Evolutionary conservation across 2,888 invertebrate species (phyloP).

Genomic region (Lasioglossum vierecki): DNA sequence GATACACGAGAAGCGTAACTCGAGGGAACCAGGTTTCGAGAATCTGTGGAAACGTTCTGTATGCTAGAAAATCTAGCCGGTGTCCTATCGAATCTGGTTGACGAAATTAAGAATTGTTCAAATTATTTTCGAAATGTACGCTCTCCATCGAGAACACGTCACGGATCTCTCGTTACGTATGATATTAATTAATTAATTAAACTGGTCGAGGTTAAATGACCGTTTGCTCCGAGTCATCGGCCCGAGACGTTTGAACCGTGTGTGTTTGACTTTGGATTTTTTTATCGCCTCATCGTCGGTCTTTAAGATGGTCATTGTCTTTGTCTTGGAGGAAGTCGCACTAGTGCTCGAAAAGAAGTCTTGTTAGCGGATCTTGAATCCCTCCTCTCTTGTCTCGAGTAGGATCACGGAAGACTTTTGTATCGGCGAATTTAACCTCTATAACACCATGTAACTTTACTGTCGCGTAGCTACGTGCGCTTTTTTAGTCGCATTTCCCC

Average conservation of each 20-base stretch:
- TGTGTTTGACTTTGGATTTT: slow-evolving; percentile 1
- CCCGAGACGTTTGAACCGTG: not conserved
- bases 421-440: not conserved
- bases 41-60: not conserved
- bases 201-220: not conserved
- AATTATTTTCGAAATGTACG: not conserved
- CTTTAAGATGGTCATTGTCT: slow-evolving; percentile 30
- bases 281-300: slow-evolving; percentile 4
- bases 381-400: slow-evolving; percentile 1
- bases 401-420: slow-evolving; percentile 8
- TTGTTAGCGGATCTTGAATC: slow-evolving; percentile 29
- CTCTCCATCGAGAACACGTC: not conserved
- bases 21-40: not conserved
- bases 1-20: not conserved
- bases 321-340: slow-evolving; percentile 23
- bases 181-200: not conserved
- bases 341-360: slow-evolving; percentile 38
- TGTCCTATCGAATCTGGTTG: not conserved
- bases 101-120: not conserved
- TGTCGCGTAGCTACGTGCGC: no score
- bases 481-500: not conserved
- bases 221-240: not conserved
- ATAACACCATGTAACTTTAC: not conserved
- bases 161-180: not conserved
- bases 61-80: not conserved